Percentiles rank a stretch among this genome's conserved stretches.
These are phyloP conservation scores for Clunio marinus DNA, from an alignment of 2,888 invertebrate species.

Conservation along the genomic window DNA sequence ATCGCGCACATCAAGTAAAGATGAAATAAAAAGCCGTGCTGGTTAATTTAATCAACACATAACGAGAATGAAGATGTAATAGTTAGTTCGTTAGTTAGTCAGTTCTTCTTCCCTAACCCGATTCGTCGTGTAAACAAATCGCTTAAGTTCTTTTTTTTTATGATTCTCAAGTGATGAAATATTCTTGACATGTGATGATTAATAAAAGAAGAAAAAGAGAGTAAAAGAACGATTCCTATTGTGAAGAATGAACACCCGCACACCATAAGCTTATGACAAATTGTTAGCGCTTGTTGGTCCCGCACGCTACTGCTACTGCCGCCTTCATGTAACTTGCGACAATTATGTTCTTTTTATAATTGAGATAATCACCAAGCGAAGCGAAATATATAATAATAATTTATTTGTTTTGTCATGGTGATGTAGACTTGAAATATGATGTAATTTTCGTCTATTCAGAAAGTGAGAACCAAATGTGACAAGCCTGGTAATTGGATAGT, in stretches of 20 bases:
- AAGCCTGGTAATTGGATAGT: not conserved
- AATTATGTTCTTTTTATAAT: conserved; percentile 23
- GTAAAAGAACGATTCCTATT: not conserved
- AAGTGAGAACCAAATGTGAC: not conserved
- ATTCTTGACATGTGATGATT: conserved; percentile 34
- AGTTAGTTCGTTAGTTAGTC: too few relatives aligned
- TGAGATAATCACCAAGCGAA: conserved; percentile 32
- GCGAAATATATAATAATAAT: not conserved
- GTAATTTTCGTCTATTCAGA: not conserved
- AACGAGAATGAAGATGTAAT: not conserved
- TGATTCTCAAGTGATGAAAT: conserved; percentile 34
- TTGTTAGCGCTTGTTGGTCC: not conserved
- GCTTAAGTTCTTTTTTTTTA: conserved; percentile 17
- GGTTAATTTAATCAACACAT: conserved; percentile 34
- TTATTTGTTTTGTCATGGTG: conserved; percentile 8
- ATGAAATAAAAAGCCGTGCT: not conserved
- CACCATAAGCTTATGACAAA: not conserved
- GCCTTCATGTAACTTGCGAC: not conserved
- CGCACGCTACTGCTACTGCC: not conserved
- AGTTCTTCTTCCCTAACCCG: not conserved
- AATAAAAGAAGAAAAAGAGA: conserved; percentile 11
- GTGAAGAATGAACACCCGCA: not conserved
- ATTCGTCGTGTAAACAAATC: conserved; percentile 15
- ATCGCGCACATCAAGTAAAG: not conserved
- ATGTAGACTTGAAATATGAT: not conserved